Base-by-base conservation (phyloP, 2,888 invertebrate species). In the Acheta domesticus region DNA sequence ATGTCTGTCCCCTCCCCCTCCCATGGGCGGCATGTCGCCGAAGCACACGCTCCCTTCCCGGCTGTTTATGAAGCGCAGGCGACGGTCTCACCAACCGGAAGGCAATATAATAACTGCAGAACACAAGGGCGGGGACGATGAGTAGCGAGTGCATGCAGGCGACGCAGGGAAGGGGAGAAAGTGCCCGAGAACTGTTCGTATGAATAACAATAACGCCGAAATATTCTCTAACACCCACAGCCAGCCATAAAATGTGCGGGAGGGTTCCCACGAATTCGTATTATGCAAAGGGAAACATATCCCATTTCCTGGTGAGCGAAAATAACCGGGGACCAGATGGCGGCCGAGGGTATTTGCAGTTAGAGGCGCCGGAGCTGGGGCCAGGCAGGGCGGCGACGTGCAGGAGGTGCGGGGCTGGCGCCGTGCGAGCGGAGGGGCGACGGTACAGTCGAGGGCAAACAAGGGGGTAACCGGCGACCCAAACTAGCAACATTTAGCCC, bases 251-350 rank as follows among this genome's bases (percentile, higher is more conserved):
- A 62, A 62, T 62, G 62, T 62, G 62, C 62, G 62, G 16, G 62
- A n/a, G n/a, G 62, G 36, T 36, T n/a, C 62, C 62, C 14, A n/a
- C 62, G 62, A 62, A 62, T n/a, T 62, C 62, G 62, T n/a, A 62
- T 62, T 62, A 62, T 62, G 62, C n/a, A n/a, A 62, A 62, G 62
- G 62, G n/a, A 62, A 62, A 62, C 62, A 62, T n/a, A 62, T 62
- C 62, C 62, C 62, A 62, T 62, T 62, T 62, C 62, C 62, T n/a
- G n/a, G 62, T n/a, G n/a, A 62, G 62, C 62, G 62, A 62, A 62
- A 62, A 62, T 62, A 62, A 62, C 62, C 14, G 14, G 62, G n/a
- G 14, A 62, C 16, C 62, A 62, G n/a, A 62, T 62, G 62, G 62
- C 62, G 62, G 62, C n/a, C 36, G 8, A 62, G 62, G 62, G 62